These are phyloP conservation scores for Tautogolabrus adspersus DNA, from an alignment of 2,113 vertebrate species.

Conservation along the genomic window DNA sequence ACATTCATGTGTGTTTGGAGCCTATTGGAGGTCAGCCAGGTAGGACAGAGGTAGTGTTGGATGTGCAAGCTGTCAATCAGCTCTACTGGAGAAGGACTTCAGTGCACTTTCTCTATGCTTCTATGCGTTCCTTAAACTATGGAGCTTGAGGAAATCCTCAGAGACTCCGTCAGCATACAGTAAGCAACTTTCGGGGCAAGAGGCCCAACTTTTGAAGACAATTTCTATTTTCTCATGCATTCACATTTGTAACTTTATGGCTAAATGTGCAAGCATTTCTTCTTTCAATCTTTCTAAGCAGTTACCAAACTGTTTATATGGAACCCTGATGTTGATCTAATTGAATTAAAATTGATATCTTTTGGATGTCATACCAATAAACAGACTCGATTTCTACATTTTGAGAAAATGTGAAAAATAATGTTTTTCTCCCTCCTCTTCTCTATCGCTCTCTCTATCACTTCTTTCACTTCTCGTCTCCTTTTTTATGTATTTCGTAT, in stretches of 20 bases:
- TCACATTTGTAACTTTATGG: background rate
- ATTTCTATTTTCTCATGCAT: background rate
- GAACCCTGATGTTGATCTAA: too few species aligned
- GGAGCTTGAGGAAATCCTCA: background rate
- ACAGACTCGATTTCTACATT: too few species aligned
- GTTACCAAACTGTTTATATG: too few species aligned
- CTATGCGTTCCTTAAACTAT: background rate
- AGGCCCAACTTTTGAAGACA: background rate
- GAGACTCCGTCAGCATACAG: background rate
- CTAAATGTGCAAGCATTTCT: background rate
- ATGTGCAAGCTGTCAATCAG: background rate
- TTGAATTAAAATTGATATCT: too few species aligned
- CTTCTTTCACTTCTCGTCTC: too few species aligned
- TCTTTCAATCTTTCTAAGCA: too few species aligned
- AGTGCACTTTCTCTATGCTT: background rate
- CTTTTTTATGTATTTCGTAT: too few species aligned
- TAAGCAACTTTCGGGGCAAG: background rate
- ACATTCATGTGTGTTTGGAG: conserved; percentile 1
- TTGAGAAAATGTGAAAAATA: too few species aligned
- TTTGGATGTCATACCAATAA: too few species aligned
- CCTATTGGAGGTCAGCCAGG: background rate
- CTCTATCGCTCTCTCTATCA: too few species aligned
- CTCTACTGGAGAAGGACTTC: background rate
- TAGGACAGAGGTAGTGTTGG: background rate
- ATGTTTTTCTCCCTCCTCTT: too few species aligned